Evolutionary conservation across 2,113 vertebrate genomes (phyloP), one percentile per base, ranked within the genome.

Genomic region (Bagarius yarrelli): DNA sequence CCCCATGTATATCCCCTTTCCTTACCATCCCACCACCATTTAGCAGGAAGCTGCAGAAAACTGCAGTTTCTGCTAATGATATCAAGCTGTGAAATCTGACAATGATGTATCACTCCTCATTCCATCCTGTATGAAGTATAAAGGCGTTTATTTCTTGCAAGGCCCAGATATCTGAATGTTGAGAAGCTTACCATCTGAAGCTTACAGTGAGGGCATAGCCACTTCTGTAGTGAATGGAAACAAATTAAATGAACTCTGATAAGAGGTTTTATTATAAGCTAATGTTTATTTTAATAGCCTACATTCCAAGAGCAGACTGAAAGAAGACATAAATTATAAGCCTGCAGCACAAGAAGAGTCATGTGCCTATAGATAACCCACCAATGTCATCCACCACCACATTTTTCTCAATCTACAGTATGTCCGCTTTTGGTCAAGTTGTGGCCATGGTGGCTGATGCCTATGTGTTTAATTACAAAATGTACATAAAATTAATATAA

Each of bases 11-110:
- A 15, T 56, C 73, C 76, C 57, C 34, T 52, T 76, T 67, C 64
- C 64, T 47, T 52, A 61, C 32, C 74, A 16, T 59, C 32, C 79
- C 59, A 60, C 25, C 76, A 52, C 80, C 80, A 57, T 87, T 87
- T 80, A 84, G 83, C 78, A 81, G 88, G 85, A 85, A 83, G 87
- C 85, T 27, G 50, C 74, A 81, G 79, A 82, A 64, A 92, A 90
- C 91, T 92, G 91, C 90, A 93, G 91, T 91, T 93, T 90, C 89
- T 91, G 80, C 61, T 86, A 89, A 90, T 91, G 89, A 91, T 92
- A 90, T 91, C 91, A 92, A 89, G 86, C 86, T 85, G 83, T 27
- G 79, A 86, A 78, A 87, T 87, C 87, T 88, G 84, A 86, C 78
- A 64, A 81, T 78, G 85, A 88, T 84, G 70, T 67, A 86, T 84